Evolutionary conservation across 2,113 vertebrate genomes (phyloP).

Genomic region (Nannospalax galili): DNA sequence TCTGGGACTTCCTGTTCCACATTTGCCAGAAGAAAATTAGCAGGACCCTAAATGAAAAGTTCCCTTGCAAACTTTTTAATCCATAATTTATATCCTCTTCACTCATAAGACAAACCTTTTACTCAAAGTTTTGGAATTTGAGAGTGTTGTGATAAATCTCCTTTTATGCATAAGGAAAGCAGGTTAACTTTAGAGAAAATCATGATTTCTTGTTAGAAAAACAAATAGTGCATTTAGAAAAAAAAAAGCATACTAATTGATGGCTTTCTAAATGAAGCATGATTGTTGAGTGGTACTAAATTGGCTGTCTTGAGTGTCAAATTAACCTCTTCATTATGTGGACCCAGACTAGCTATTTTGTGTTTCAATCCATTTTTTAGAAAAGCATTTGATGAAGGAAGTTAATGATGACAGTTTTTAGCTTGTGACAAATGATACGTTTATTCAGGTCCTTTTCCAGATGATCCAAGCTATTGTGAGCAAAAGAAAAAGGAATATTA

Average conservation of each 20-base stretch:
- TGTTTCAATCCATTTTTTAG: constrained; percentile 88
- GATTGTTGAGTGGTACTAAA: constrained; percentile 86
- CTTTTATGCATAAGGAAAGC: constrained; percentile 84
- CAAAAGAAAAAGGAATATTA: constrained; percentile 80
- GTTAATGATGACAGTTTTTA: constrained; percentile 87
- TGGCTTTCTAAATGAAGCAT: constrained; percentile 88
- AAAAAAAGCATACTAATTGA: constrained; percentile 87
- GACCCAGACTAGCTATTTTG: constrained; percentile 86
- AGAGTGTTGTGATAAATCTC: constrained; percentile 78
- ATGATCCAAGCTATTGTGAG: constrained; percentile 84
- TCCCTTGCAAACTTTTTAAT: constrained; percentile 71
- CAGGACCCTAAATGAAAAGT: constrained; percentile 76
- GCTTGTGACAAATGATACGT: constrained; percentile 85
- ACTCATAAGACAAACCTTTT: constrained; percentile 75
- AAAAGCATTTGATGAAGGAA: constrained; percentile 88
- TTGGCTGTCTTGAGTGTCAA: constrained; percentile 88
- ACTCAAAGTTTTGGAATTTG: constrained; percentile 80
- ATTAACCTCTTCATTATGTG: constrained; percentile 91
- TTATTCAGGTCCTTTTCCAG: constrained; percentile 83
- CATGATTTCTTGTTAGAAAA: constrained; percentile 82
- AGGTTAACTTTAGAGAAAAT: constrained; percentile 86
- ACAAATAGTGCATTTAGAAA: constrained; percentile 84
- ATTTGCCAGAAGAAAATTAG: constrained; percentile 81
- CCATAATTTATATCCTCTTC: constrained; percentile 83
- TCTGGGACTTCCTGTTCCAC: constrained; percentile 79